phyloP scores from a whole-genome alignment of 2,888 invertebrate species.

The Isotomurus palustris region DNA sequence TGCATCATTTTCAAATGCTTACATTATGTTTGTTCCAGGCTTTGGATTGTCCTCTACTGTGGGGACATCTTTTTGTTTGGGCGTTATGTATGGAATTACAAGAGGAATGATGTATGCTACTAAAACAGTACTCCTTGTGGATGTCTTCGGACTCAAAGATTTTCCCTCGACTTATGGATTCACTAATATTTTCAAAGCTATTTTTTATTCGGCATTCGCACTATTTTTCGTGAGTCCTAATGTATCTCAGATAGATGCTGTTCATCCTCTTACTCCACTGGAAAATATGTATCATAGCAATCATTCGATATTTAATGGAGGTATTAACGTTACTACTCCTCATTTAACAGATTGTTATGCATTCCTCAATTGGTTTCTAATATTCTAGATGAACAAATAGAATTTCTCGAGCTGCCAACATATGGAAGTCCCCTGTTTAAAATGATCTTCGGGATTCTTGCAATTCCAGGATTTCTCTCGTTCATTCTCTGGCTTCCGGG shows the following conservation, averaged over 20 bases:
- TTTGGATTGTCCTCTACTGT: constrained; percentile 26
- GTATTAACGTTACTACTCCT: too few species aligned
- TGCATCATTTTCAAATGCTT: neutral
- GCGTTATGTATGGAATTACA: constrained; percentile 37
- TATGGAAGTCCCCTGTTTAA: too few species aligned
- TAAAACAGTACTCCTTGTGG: constrained; percentile 38
- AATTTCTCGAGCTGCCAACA: too few species aligned
- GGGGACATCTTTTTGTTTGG: constrained; percentile 26
- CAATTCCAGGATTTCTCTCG: constrained; percentile 31
- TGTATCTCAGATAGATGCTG: constrained; percentile 21
- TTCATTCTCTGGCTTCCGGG: constrained; percentile 33
- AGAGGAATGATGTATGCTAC: constrained; percentile 27
- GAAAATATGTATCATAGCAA: too few species aligned
- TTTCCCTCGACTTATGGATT: constrained; percentile 34
- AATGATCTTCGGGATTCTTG: too few species aligned
- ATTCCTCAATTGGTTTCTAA: too few species aligned
- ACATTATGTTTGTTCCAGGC: constrained; percentile 9
- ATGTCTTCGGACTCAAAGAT: constrained; percentile 33
- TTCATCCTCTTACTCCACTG: constrained; percentile 26
- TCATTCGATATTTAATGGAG: too few species aligned
- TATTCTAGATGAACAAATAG: too few species aligned
- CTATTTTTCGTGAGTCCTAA: constrained; percentile 27
- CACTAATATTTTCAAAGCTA: constrained; percentile 25
- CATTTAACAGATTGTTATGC: too few species aligned
- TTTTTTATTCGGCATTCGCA: constrained; percentile 14